Percentiles rank a stretch among this genome's conserved stretches.
Conservation (phyloP, 2,797 vertebrate genomes). For the Notolepis coatsorum region DNA sequence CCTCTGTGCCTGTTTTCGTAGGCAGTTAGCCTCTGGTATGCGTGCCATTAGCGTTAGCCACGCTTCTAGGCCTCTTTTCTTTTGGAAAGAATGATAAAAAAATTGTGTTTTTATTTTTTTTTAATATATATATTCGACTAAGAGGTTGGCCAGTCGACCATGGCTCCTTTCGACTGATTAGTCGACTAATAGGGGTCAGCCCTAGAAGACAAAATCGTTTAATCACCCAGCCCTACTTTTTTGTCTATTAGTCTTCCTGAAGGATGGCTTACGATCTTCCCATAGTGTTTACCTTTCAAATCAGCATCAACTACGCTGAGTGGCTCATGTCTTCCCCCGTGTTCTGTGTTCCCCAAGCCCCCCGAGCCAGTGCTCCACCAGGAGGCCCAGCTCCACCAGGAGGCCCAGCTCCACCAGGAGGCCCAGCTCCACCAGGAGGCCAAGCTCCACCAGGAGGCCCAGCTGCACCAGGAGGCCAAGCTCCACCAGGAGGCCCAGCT, state of each 20-base stretch:
- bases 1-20: too few relatives aligned
- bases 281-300: constrained; percentile 5
- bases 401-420: background rate
- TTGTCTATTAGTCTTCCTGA: constrained; percentile 9
- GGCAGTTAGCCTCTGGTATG: too few relatives aligned
- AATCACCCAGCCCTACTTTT: too few relatives aligned
- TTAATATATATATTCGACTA: too few relatives aligned
- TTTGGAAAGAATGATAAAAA: too few relatives aligned
- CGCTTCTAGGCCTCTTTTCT: too few relatives aligned
- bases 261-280: constrained; percentile 6
- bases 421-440: background rate
- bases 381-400: background rate
- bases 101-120: too few relatives aligned
- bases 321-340: background rate
- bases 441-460: background rate
- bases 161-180: too few relatives aligned
- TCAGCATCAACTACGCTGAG: background rate
- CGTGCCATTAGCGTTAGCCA: too few relatives aligned
- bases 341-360: constrained; percentile 11
- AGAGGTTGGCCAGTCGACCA: too few relatives aligned
- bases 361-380: background rate
- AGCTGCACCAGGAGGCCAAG: constrained; percentile 21
- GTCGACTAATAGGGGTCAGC: too few relatives aligned
- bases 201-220: too few relatives aligned
- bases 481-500: constrained; percentile 28